Percentiles rank a stretch among this genome's conserved stretches.
These are phyloP conservation scores for Rhynchonycteris naso DNA, from an alignment of 2,797 vertebrate genomes.

Conservation along the genomic window DNA sequence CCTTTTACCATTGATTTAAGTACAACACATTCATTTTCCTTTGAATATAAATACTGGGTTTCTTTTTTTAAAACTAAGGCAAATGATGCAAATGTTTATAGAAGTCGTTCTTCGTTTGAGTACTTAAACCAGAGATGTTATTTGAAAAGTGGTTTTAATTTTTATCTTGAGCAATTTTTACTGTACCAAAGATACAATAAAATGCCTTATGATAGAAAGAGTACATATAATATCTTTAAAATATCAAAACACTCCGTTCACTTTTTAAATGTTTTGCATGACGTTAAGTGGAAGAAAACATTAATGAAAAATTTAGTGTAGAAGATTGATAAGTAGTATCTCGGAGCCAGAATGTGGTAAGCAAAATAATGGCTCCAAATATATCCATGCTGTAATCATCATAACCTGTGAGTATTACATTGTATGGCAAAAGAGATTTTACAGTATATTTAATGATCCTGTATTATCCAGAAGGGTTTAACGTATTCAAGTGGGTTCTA, in stretches of 20 bases:
- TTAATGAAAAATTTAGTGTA: not conserved
- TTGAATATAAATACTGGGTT: not conserved
- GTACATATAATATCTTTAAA: not conserved
- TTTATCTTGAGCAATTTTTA: slow-evolving; percentile 1
- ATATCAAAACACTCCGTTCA: not conserved
- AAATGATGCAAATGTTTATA: not conserved
- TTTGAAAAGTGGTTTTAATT: not conserved
- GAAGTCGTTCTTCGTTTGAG: not conserved
- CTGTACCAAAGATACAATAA: not conserved
- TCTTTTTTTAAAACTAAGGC: not conserved
- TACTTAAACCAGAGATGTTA: not conserved
- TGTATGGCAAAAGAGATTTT: not conserved
- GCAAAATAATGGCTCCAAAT: not conserved
- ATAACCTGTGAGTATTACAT: not conserved
- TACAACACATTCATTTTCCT: not conserved
- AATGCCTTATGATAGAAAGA: not conserved
- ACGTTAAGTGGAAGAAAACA: not conserved
- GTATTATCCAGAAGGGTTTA: not conserved
- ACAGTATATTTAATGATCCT: not conserved
- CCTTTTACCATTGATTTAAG: not conserved
- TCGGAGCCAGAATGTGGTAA: not conserved
- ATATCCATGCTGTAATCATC: not conserved
- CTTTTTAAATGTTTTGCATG: not conserved
- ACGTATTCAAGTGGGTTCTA: not conserved
- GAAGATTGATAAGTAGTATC: not conserved